A percentile compares a stretch with the other conserved stretches of the same genome.
Conservation (phyloP, 2,113 vertebrate species). For the Onychorhynchus coronatus region DNA sequence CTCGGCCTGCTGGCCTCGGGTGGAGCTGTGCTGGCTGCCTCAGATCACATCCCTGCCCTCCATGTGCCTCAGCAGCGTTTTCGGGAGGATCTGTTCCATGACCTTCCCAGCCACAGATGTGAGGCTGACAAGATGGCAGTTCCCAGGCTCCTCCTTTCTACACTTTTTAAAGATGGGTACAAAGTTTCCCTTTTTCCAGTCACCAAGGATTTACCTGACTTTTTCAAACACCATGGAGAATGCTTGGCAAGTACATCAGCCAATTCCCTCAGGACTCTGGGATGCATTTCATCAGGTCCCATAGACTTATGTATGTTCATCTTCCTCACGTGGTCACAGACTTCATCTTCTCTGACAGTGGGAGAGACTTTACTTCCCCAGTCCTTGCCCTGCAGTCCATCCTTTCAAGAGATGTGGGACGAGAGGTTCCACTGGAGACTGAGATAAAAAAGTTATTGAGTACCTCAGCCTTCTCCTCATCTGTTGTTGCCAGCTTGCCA, state of each 20-base stretch:
- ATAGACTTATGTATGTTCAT: rapidly evolving
- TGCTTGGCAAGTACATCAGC: not conserved
- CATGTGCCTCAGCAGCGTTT: not conserved
- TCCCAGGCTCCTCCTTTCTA: not conserved
- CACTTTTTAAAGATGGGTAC: not conserved
- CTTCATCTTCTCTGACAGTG: not conserved
- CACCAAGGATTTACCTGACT: not conserved
- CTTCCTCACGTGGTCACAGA: not conserved
- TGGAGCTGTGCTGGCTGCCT: not conserved
- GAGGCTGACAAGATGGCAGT: not conserved
- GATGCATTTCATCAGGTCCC: not conserved
- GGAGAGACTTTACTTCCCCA: not conserved
- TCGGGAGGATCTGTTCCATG: not conserved
- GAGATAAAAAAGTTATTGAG: not conserved
- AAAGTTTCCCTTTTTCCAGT: not conserved
- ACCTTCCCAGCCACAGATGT: not conserved
- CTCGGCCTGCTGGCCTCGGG: not conserved
- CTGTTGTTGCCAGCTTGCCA: not conserved
- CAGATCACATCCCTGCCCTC: not conserved
- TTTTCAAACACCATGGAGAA: not conserved
- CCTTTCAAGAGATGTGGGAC: not conserved
- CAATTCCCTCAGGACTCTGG: not conserved
- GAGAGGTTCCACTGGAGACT: not conserved
- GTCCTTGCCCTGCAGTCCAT: not conserved
- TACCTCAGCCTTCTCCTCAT: not conserved